These are phyloP conservation scores for Micronisus gabar DNA, from an alignment of 2,113 vertebrate genomes.

Conservation along the genomic window DNA sequence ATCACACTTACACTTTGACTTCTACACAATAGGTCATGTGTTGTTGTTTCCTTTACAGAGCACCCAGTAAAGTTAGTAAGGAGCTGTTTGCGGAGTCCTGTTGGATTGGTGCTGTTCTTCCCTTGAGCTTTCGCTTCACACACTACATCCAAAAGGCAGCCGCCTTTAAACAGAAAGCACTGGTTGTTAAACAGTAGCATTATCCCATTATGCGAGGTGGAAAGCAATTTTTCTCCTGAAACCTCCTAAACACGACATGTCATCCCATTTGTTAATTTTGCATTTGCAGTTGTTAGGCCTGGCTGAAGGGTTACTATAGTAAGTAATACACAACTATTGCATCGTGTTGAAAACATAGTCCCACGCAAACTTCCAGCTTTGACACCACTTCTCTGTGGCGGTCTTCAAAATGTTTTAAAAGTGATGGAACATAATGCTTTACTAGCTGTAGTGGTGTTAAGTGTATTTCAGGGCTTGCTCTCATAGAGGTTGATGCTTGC, in stretches of 20 bases:
- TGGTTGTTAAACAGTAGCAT: not conserved
- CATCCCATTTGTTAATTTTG: not conserved
- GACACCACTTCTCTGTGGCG: not conserved
- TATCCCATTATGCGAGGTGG: not conserved
- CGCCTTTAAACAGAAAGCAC: not conserved
- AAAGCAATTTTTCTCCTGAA: not conserved
- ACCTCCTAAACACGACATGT: not conserved
- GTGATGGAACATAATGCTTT: not conserved
- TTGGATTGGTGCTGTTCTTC: not conserved
- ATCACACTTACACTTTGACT: not conserved
- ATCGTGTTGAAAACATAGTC: rapidly evolving
- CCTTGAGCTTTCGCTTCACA: not conserved
- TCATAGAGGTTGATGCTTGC: not conserved
- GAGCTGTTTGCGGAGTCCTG: not conserved
- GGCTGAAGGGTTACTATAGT: not conserved
- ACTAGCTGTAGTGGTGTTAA: not conserved
- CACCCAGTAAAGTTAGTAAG: not conserved
- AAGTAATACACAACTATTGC: not conserved
- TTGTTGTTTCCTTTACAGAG: not conserved
- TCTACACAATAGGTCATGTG: not conserved
- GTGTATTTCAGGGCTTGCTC: not conserved
- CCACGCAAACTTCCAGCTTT: not conserved
- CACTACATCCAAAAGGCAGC: not conserved
- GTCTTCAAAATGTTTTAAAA: not conserved
- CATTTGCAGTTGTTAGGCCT: not conserved